Evolutionary conservation across 2,888 invertebrate species (phyloP).

Genomic region (Tholera decimalis): DNA sequence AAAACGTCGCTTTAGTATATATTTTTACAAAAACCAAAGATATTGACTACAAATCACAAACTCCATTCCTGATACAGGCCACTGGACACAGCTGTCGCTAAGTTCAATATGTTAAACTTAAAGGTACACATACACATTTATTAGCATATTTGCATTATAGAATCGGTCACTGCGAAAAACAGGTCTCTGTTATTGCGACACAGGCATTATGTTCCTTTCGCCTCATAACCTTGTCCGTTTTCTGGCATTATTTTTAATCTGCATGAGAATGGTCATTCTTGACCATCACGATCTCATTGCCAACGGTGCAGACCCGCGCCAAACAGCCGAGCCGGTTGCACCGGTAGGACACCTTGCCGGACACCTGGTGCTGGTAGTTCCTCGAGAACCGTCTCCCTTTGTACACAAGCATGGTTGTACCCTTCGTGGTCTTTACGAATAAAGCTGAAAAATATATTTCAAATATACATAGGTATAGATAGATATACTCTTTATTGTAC

Average conservation of each 20-base stretch:
- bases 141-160: not conserved
- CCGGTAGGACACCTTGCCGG: conserved; percentile 76
- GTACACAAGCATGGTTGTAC: conserved; percentile 72
- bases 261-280: conserved; percentile 75
- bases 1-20: not conserved
- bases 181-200: too few species aligned
- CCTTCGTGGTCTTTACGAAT: conserved; percentile 70
- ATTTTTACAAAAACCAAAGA: not conserved
- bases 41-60: not conserved
- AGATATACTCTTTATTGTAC: too few species aligned
- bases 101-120: not conserved
- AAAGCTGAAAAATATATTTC: conserved; percentile 61
- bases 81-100: not conserved
- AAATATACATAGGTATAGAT: too few species aligned
- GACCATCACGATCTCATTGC: conserved; percentile 67
- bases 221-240: not conserved
- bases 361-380: conserved; percentile 77
- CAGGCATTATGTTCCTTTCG: not conserved
- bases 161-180: not conserved
- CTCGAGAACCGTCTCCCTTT: conserved; percentile 73
- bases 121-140: not conserved
- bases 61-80: not conserved
- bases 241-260: not conserved
- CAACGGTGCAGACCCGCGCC: conserved; percentile 74
- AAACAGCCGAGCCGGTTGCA: conserved; percentile 77